Evolutionary conservation across 2,888 invertebrate species (phyloP), one percentile per base, ranked within the genome.

Genomic region (Podotricha telesiphe): DNA sequence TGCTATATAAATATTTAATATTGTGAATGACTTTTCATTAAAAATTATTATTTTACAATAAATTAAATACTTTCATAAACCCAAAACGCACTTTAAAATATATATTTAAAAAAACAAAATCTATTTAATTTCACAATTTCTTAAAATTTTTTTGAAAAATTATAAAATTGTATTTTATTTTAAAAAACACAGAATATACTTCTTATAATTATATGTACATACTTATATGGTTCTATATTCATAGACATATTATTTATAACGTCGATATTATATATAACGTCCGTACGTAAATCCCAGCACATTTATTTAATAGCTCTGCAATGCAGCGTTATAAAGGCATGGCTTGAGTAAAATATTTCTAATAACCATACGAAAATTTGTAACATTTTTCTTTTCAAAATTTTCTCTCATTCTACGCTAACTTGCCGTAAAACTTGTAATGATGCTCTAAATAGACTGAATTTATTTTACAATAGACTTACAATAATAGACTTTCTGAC

Each of bases 231-330:
- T n/a, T 28, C 7, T 10, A 5, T 37, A 10, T 37, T 10, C 7
- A 19, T 47, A 47, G 1, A 17, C 19, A 48, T 11, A 50, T 15
- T n/a, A n/a, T n/a, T n/a, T n/a, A n/a, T n/a, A n/a, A n/a, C n/a
- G n/a, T 59, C 20, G 58, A 45, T 42, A 59, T 19, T 6, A 45
- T 45, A 59, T 22, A 45, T 10, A 28, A 20, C 45, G 45, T 28
- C 45, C 45, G 28, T 59, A 59, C 59, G 59, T 59, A 59, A 59
- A 62, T 47, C 62, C 48, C 11, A 62, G 47, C 48, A 47, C 62
- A 62, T 62, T 62, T 19, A 62, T 48, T 37, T 62, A 62, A 62
- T 62, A 48, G 62, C 62, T 34, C 62, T 45, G 66, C 66, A 67
- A 37, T 59, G 66, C 66, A 48, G 62, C 34, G 34, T 50, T 59